A percentile compares a stretch with the other conserved stretches of the same genome.
phyloP scores from a whole-genome alignment of 2,113 vertebrate genomes.

The Anolis carolinensis region DNA sequence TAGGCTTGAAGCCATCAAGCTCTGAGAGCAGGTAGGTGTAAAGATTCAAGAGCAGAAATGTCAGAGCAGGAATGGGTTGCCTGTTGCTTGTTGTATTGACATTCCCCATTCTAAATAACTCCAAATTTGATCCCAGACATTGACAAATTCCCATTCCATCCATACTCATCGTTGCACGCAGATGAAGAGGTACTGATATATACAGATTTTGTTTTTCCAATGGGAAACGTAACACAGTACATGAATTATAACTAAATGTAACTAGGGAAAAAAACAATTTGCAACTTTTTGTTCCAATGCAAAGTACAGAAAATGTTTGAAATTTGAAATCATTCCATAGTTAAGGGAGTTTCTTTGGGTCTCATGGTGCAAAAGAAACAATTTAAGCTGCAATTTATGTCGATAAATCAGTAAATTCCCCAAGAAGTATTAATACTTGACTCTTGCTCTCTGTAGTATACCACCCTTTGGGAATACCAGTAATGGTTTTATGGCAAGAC shows the following conservation, averaged over 20 bases:
- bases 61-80: too few species aligned
- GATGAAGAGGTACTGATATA: not conserved
- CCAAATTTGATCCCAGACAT: too few species aligned
- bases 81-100: not conserved
- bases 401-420: constrained; percentile 40
- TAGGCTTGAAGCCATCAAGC: too few species aligned
- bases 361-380: constrained; percentile 22
- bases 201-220: not conserved
- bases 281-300: not conserved
- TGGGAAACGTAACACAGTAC: not conserved
- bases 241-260: not conserved
- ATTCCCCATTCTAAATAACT: not conserved
- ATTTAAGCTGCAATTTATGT: not conserved
- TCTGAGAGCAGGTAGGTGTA: too few species aligned
- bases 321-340: constrained; percentile 1
- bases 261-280: not conserved
- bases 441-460: constrained; percentile 35
- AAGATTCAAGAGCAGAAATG: too few species aligned
- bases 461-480: not conserved
- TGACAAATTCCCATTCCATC: not conserved
- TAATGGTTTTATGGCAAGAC: not conserved
- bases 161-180: not conserved
- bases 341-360: constrained; percentile 6
- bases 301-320: not conserved
- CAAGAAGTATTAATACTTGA: constrained; percentile 9